Evolutionary conservation across 2,113 vertebrate genomes (phyloP).

Genomic region (Megaceryle maxima): DNA sequence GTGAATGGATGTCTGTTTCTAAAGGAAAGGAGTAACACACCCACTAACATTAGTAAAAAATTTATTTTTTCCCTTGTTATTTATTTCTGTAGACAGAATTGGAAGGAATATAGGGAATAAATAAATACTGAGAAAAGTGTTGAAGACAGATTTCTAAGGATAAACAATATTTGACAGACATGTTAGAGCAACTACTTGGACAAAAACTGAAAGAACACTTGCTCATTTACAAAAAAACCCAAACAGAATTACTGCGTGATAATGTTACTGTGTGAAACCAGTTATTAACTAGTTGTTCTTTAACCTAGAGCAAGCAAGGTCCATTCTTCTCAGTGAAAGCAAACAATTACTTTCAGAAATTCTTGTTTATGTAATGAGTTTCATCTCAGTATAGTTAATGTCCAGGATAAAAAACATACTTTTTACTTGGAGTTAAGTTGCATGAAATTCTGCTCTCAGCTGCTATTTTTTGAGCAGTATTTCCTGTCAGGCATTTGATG

Average conservation of each 20-base stretch:
- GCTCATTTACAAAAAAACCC: neutral
- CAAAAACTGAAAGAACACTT: neutral
- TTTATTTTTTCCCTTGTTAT: neutral
- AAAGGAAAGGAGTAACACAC: neutral
- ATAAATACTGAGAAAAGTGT: neutral
- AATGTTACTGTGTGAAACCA: neutral
- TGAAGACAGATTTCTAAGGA: neutral
- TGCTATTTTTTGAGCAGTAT: neutral
- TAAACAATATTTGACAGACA: neutral
- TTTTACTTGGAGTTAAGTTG: neutral
- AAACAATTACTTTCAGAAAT: neutral
- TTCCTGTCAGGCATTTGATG: neutral
- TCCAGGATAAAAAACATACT: neutral
- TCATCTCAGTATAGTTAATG: neutral
- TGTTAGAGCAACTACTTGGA: neutral
- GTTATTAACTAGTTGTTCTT: neutral
- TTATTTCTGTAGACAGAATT: neutral
- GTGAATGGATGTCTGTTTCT: neutral
- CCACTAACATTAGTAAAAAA: neutral
- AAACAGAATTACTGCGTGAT: neutral
- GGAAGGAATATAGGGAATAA: neutral
- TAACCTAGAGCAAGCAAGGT: neutral
- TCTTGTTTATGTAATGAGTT: neutral
- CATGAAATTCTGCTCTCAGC: neutral
- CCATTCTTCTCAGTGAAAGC: neutral